Conservation (phyloP, 2,888 invertebrate species). For the Plusia festucae region DNA sequence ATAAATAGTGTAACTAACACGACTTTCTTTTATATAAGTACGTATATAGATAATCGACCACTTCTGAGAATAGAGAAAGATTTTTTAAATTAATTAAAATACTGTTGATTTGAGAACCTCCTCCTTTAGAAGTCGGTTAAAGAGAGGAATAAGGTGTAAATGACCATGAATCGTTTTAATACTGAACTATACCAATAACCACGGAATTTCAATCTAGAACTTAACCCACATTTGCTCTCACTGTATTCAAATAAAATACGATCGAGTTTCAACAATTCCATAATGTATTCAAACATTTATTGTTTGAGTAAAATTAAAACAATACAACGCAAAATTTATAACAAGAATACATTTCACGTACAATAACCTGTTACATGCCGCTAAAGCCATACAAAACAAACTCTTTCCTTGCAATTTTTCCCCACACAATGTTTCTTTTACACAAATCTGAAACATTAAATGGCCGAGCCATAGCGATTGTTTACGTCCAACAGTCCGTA, state of each 20-base stretch:
- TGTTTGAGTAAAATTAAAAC: not conserved
- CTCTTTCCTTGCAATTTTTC: constrained; percentile 30
- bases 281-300: constrained; percentile 8
- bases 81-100: too few relatives aligned
- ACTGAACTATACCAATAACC: too few relatives aligned
- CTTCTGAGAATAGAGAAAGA: too few relatives aligned
- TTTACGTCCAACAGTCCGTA: constrained; percentile 51
- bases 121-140: too few relatives aligned
- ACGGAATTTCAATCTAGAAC: too few relatives aligned
- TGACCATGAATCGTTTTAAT: too few relatives aligned
- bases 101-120: too few relatives aligned
- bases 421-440: constrained; percentile 36
- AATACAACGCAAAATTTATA: not conserved
- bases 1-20: too few relatives aligned
- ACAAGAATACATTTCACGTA: constrained; percentile 12
- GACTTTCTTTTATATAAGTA: too few relatives aligned
- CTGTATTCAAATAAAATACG: constrained; percentile 2
- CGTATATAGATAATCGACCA: too few relatives aligned
- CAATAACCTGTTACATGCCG: constrained; percentile 9
- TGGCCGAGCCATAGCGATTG: constrained; percentile 40
- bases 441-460: constrained; percentile 51
- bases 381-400: constrained; percentile 27
- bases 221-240: not conserved
- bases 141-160: too few relatives aligned
- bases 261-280: not conserved